Evolutionary conservation across 2,113 vertebrate species (phyloP).

Genomic region (Tichodroma muraria): DNA sequence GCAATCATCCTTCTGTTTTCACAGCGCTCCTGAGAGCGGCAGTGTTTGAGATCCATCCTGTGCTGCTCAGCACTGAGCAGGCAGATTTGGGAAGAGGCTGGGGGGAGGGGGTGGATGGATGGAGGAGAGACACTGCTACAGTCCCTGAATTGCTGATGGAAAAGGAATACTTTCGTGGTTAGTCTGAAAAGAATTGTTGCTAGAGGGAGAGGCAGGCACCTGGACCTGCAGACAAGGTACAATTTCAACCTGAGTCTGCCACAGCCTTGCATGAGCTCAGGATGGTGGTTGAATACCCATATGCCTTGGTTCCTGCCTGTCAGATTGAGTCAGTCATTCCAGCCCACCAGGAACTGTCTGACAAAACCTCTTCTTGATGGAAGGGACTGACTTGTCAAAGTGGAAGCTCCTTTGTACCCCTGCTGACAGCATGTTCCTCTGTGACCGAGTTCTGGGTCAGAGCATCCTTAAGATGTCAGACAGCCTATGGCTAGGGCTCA

Average conservation of each 20-base stretch:
- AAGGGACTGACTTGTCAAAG: background rate
- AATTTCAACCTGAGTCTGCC: background rate
- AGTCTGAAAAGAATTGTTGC: background rate
- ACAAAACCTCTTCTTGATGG: background rate
- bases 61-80: background rate
- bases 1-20: background rate
- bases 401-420: background rate
- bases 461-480: background rate
- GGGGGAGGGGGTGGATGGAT: accelerated
- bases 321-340: background rate
- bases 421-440: background rate
- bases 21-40: background rate
- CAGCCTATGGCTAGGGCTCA: background rate
- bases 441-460: background rate
- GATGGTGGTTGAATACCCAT: background rate
- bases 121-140: background rate
- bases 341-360: background rate
- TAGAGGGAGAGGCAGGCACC: background rate
- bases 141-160: background rate
- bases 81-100: background rate
- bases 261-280: accelerated
- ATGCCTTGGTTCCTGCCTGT: background rate
- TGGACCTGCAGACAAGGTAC: background rate
- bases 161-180: background rate
- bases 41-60: background rate